Conservation (phyloP, 1,140 invertebrate genomes). For the Brachionus sp. region DNA sequence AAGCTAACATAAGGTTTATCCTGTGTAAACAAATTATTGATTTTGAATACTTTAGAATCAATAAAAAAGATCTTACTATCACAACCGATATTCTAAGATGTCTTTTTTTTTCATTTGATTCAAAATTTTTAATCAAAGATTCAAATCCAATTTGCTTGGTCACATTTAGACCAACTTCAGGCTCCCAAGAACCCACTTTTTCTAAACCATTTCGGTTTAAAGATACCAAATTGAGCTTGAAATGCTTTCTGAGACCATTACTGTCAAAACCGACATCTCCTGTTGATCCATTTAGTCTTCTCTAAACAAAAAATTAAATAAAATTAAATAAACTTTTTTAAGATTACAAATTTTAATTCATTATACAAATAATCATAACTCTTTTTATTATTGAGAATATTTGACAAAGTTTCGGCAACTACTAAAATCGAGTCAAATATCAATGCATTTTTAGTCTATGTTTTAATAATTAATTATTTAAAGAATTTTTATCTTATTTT, state of each 20-base stretch:
- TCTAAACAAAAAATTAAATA: neutral
- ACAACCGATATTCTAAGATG: neutral
- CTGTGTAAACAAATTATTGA: neutral
- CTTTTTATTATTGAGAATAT: neutral
- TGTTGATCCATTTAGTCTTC: neutral
- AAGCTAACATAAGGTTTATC: slow-evolving; percentile 26
- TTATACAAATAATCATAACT: neutral
- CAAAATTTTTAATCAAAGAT: neutral
- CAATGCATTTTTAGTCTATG: neutral
- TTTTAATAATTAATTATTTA: neutral
- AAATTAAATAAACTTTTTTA: neutral
- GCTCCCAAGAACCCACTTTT: neutral
- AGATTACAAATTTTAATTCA: neutral
- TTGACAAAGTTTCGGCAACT: neutral
- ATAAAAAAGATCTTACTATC: neutral
- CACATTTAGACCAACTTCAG: neutral
- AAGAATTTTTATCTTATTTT: neutral
- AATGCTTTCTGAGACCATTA: neutral
- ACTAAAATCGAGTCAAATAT: neutral
- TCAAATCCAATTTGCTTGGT: neutral
- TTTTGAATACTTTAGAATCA: neutral
- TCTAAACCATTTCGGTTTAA: neutral
- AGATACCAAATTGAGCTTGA: neutral
- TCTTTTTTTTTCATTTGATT: neutral
- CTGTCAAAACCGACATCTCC: neutral